Evolutionary conservation across 2,113 vertebrate species (phyloP), one percentile per base, ranked within the genome.

Genomic region (Elephas maximus): DNA sequence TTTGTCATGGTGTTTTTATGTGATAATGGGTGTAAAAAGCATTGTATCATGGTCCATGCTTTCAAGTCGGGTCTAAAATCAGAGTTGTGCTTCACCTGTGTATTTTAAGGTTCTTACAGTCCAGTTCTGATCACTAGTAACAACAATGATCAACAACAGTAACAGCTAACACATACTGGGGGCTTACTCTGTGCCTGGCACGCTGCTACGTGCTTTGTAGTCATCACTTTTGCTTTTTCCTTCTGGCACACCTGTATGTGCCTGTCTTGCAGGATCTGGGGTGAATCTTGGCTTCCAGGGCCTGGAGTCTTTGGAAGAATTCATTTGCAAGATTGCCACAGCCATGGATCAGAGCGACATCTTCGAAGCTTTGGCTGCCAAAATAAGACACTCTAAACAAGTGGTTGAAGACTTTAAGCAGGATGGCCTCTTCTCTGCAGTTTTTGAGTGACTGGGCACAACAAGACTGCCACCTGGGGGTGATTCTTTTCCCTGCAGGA

Each of bases 231-330:
- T 84, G 28, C 77, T 51, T 28, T 51, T 51, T 26, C 53, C 24
- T 88, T 95, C 57, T 57, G 45, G 23, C 28, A 21, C 60, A 63
- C 74, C 92, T 57, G 17, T 23, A 4, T 37, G 53, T n/a, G 28
- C 2, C 45, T 6, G 3, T 71, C 74, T 97, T 96, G 18, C 97
- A 99, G 99, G 98, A 84, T 99, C 98, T 85, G 99, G 99, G 53
- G 98, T 99, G 71, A 99, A 99, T 97, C 98, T 99, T 28, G 98
- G 99, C 23, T 97, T 99, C 95, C 91, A 97, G 60, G 98, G 99
- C n/a, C 98, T 99, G 93, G 98, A 99, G 98, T 98, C 98, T 4
- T 98, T 98, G 97, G 98, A 98, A 95, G 98, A 98, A 30, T 99
- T 99, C 44, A 98, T 99, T 98, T 99, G 99, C 92, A 97, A 91